Conservation (phyloP, 2,113 vertebrate genomes). For the Amblyopsis rosae region DNA sequence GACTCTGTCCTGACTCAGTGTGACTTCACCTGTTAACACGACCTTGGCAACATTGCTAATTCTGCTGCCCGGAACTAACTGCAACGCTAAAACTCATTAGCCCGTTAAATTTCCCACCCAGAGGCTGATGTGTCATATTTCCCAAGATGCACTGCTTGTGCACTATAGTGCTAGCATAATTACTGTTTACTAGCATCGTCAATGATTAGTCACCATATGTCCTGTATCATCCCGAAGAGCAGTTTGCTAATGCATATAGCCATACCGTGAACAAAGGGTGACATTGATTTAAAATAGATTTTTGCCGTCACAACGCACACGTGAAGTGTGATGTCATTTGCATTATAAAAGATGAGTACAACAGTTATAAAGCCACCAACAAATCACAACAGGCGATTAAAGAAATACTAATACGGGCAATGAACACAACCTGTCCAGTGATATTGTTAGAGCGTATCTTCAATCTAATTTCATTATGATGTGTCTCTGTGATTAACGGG, state of each 20-base stretch:
- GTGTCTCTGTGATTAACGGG: slow-evolving; percentile 49
- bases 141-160: slow-evolving; percentile 7
- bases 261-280: background rate
- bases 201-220: background rate
- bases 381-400: slow-evolving; percentile 47
- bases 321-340: slow-evolving; percentile 49
- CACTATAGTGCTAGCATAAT: background rate
- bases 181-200: too few species aligned
- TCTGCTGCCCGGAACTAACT: slow-evolving; percentile 52
- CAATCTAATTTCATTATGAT: slow-evolving; percentile 58
- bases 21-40: slow-evolving; percentile 3
- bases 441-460: slow-evolving; percentile 43
- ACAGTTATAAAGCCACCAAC: slow-evolving; percentile 50
- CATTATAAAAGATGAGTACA: slow-evolving; percentile 48
- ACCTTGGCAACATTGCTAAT: slow-evolving; percentile 39
- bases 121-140: slow-evolving; percentile 31
- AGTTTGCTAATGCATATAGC: background rate
- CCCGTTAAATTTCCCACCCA: slow-evolving; percentile 46
- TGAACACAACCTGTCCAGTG: slow-evolving; percentile 49
- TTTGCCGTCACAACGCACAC: slow-evolving; percentile 21
- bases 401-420: slow-evolving; percentile 60
- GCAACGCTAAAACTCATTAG: slow-evolving; percentile 51
- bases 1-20: background rate
- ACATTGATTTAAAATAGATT: slow-evolving; percentile 17
- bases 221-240: background rate